These are phyloP conservation scores for Harpalus rufipes DNA, from an alignment of 2,888 invertebrate genomes.

Conservation along the genomic window DNA sequence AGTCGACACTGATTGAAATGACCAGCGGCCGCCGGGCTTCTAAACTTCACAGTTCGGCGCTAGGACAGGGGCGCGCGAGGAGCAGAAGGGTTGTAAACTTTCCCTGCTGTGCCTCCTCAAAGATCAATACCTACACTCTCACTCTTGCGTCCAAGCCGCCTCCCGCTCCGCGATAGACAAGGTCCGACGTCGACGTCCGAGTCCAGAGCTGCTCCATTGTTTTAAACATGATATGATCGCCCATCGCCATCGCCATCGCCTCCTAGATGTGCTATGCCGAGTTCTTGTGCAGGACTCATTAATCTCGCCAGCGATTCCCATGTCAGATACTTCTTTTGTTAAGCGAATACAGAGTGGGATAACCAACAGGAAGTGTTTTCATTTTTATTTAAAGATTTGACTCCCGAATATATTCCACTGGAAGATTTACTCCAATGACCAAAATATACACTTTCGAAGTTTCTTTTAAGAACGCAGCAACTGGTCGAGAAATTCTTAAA, in stretches of 20 bases:
- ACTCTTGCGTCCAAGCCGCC: constrained; percentile 64
- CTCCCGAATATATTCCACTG: too few species aligned
- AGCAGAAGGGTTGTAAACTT: constrained; percentile 76
- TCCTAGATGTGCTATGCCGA: neutral
- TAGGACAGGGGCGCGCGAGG: constrained; percentile 70
- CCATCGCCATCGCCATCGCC: constrained; percentile 36
- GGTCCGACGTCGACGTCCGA: neutral
- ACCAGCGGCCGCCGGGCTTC: constrained; percentile 77
- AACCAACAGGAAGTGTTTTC: neutral
- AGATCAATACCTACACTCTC: constrained; percentile 78
- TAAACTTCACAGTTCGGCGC: constrained; percentile 75
- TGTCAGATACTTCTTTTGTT: constrained; percentile 52
- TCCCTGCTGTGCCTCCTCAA: constrained; percentile 76
- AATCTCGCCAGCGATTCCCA: constrained; percentile 45
- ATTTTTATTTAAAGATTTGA: neutral
- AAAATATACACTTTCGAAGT: too few species aligned
- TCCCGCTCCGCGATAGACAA: constrained; percentile 54
- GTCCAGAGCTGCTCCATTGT: constrained; percentile 34
- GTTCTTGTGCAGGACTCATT: constrained; percentile 44
- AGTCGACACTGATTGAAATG: constrained; percentile 76
- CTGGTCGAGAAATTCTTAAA: too few species aligned
- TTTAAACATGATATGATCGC: constrained; percentile 60
- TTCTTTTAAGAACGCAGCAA: too few species aligned
- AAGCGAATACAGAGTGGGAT: neutral
- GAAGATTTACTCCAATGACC: too few species aligned